A percentile compares a stretch with the other conserved stretches of the same genome.
phyloP scores from a whole-genome alignment of 2,888 invertebrate genomes.

The Linyphia triangularis region DNA sequence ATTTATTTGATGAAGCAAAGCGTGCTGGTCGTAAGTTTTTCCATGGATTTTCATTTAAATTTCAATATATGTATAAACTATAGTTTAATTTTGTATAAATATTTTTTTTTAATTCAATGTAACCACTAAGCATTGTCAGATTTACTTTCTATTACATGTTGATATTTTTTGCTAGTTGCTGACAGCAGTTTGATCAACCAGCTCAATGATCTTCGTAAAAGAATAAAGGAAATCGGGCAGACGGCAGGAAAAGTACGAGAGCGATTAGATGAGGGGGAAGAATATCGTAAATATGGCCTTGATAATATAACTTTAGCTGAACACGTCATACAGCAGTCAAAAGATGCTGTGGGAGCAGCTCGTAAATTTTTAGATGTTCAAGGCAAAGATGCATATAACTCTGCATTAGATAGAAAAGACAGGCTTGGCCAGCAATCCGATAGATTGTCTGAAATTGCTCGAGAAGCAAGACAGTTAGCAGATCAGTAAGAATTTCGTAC shows the following conservation, averaged over 20 bases:
- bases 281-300: constrained; percentile 83
- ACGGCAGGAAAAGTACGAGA: constrained; percentile 84
- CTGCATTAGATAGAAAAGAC: constrained; percentile 88
- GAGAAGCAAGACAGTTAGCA: constrained; percentile 90
- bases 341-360: constrained; percentile 86
- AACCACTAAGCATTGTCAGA: not conserved
- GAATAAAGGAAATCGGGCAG: constrained; percentile 83
- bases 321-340: constrained; percentile 84
- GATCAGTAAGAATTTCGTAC: constrained; percentile 84
- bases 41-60: not conserved
- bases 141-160: not conserved
- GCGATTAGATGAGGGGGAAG: constrained; percentile 82
- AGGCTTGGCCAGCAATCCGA: constrained; percentile 95
- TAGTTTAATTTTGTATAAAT: not conserved
- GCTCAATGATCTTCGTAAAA: constrained; percentile 84
- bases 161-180: constrained; percentile 80
- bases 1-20: constrained; percentile 87
- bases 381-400: constrained; percentile 88
- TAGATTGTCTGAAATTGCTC: constrained; percentile 93
- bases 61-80: not conserved
- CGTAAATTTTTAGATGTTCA: constrained; percentile 89
- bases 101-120: not conserved
- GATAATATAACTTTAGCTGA: constrained; percentile 85
- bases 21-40: constrained; percentile 83
- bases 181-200: constrained; percentile 88